Base-by-base conservation (phyloP, 2,888 invertebrate species). In the Lithophane semibrunnea region DNA sequence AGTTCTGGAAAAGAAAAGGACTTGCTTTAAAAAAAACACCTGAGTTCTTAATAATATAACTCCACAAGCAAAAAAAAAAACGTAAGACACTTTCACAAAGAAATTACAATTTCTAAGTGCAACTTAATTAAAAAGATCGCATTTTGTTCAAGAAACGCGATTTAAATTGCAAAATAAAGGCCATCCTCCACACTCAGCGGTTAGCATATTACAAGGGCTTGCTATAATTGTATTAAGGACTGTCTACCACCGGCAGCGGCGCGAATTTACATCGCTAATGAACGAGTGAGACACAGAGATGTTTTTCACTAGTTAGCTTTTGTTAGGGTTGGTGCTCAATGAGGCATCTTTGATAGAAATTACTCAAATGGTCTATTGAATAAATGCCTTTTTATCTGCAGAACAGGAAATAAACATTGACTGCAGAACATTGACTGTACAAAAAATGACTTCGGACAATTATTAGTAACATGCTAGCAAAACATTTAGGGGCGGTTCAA, bases 261-360 rank as follows among this genome's bases (percentile, higher is more conserved):
- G 80, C 90, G n/a, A 65, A 94, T 94, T 94, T 94, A 92, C 94
- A 94, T 94, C 88, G 82, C 91, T 94, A 94, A 94, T 94, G 93
- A 94, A 93, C 90, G 88, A 84, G 69, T 72, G 79, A 82, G 86
- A 85, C 86, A 79, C 83, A 84, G 85, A 88, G 89, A 91, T 92
- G 93, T 92, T 93, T 93, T 92, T 92, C 91, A 85, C 86, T 84
- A 88, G 85, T 86, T 88, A 73, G 70, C 83, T 82, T 79, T 65
- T 73, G 64, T 87, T 83, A 83, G 80, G 85, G 49, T n/a, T n/a
- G 58, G 86, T 83, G 24, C 74, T 86, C 84, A 88, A n/a, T 61
- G 70, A 13, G 2, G 18, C n/a, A 64, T 37, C 37, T 58, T n/a
- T 21, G 47, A 8, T 2, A 8, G 21, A 8, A 29, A 4, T 29